These are phyloP conservation scores for Ictalurus furcatus DNA, from an alignment of 2,113 vertebrate genomes.

Conservation along the genomic window DNA sequence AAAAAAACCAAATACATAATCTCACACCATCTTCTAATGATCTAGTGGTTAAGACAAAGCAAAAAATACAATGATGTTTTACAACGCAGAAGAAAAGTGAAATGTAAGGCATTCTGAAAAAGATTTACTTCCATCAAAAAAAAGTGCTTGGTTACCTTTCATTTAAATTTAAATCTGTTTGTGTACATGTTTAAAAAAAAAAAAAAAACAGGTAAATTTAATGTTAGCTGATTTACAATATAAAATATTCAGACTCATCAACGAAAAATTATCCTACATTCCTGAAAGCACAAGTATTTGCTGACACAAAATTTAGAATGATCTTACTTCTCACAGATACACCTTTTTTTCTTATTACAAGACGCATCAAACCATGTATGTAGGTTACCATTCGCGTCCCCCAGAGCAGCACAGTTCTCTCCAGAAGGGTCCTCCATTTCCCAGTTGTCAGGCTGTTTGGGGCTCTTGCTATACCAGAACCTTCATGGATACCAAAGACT, in stretches of 20 bases:
- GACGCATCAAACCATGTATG: conserved; percentile 54
- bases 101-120: background rate
- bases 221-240: too few relatives aligned
- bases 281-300: too few relatives aligned
- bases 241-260: too few relatives aligned
- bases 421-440: background rate
- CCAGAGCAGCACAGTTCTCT: conserved; percentile 41
- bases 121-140: background rate
- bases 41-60: background rate
- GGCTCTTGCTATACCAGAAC: conserved; percentile 21
- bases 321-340: conserved; percentile 3
- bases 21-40: background rate
- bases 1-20: background rate
- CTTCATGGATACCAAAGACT: background rate
- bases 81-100: background rate
- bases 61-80: background rate
- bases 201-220: too few relatives aligned
- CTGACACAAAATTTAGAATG: too few relatives aligned
- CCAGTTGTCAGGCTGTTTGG: conserved; percentile 48
- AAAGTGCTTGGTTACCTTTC: background rate
- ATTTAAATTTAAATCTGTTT: background rate
- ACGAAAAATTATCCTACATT: too few relatives aligned
- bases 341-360: background rate
- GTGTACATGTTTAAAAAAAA: background rate
- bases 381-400: conserved; percentile 24